Conservation (phyloP, 2,797 vertebrate genomes). For the Geotrypetes seraphini region DNA sequence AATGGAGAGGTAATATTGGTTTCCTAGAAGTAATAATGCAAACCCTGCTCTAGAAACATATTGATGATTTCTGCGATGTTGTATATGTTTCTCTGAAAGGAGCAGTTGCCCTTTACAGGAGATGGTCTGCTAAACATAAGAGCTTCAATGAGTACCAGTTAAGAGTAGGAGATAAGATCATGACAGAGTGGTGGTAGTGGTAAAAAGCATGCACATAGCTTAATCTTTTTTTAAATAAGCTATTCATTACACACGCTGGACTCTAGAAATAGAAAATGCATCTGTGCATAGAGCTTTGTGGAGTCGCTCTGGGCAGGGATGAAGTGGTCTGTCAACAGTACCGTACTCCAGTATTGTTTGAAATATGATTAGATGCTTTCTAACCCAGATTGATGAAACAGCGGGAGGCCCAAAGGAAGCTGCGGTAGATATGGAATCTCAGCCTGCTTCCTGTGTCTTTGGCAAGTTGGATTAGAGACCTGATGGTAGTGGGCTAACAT, state of each 20-base stretch:
- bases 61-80: too few species aligned
- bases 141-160: too few species aligned
- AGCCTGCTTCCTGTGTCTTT: conserved; percentile 10
- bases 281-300: conserved; percentile 9
- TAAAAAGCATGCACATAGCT: not conserved
- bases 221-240: not conserved
- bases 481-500: conserved; percentile 9
- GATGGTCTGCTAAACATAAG: too few species aligned
- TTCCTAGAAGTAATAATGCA: too few species aligned
- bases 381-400: conserved; percentile 23
- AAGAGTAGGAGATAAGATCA: not conserved
- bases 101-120: too few species aligned
- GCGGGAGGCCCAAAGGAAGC: conserved; percentile 25
- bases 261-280: conserved; percentile 5
- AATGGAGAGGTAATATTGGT: too few species aligned
- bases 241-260: conserved; percentile 2
- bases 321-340: conserved; percentile 20
- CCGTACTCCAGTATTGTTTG: conserved; percentile 12
- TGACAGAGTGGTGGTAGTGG: not conserved
- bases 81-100: too few species aligned
- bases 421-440: conserved; percentile 13
- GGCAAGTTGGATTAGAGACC: conserved; percentile 6
- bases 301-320: conserved; percentile 22
- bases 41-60: too few species aligned
- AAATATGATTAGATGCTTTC: conserved; percentile 30